Evolutionary conservation across 2,888 invertebrate genomes (phyloP).

Genomic region (Lepidocyrtinus sp.): DNA sequence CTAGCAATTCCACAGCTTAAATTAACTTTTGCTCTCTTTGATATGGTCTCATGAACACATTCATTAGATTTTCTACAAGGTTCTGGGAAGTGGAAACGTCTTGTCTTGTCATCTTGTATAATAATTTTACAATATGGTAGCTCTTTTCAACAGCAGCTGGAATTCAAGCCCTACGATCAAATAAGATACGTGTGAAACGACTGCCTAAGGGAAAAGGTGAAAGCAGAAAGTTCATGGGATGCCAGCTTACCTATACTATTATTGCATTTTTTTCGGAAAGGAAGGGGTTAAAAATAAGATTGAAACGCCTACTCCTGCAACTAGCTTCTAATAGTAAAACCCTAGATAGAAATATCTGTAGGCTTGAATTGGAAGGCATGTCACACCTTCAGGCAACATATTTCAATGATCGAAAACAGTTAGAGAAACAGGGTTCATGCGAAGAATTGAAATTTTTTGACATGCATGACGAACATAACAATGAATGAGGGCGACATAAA

Average conservation of each 20-base stretch:
- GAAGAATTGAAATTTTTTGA: not conserved
- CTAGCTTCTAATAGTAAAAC: too few relatives aligned
- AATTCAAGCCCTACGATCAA: conserved; percentile 53
- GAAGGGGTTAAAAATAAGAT: not conserved
- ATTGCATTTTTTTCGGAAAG: not conserved
- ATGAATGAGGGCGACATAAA: too few relatives aligned
- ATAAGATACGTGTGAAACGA: conserved; percentile 35
- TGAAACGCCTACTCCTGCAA: not conserved
- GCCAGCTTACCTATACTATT: not conserved
- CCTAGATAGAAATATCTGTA: too few relatives aligned
- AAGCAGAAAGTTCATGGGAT: not conserved
- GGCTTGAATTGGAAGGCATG: conserved; percentile 41
- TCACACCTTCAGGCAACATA: conserved; percentile 27
- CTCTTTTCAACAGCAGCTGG: conserved; percentile 22
- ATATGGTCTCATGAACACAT: not conserved
- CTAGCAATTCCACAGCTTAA: not conserved
- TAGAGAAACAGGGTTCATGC: not conserved
- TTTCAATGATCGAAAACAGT: conserved; percentile 26
- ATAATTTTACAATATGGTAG: not conserved
- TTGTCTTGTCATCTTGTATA: not conserved
- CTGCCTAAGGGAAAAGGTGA: conserved; percentile 23
- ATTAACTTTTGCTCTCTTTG: not conserved
- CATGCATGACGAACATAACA: not conserved
- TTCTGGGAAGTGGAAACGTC: not conserved
- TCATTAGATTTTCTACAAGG: not conserved